phyloP scores from a whole-genome alignment of 2,113 vertebrate genomes.

The Morone chrysops region DNA sequence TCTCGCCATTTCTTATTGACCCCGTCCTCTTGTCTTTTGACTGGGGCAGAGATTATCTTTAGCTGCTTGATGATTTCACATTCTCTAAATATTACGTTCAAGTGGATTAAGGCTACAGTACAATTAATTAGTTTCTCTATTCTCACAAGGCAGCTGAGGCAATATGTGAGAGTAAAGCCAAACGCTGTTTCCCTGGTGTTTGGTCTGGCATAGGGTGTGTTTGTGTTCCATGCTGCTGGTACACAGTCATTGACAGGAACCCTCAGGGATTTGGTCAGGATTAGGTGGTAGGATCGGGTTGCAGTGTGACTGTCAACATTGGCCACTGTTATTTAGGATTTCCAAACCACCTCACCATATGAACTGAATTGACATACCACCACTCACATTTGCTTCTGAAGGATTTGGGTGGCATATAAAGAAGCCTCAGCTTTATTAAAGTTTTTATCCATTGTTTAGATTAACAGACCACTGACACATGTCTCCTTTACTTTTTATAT shows the following conservation, averaged over 20 bases:
- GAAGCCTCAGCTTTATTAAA: neutral
- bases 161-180: slow-evolving; percentile 25
- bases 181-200: slow-evolving; percentile 14
- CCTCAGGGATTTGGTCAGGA: slow-evolving; percentile 67
- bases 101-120: slow-evolving; percentile 56
- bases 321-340: slow-evolving; percentile 43
- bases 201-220: slow-evolving; percentile 54
- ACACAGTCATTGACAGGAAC: slow-evolving; percentile 56
- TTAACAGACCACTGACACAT: neutral
- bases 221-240: slow-evolving; percentile 63
- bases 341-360: slow-evolving; percentile 26
- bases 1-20: neutral
- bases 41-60: slow-evolving; percentile 21
- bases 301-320: slow-evolving; percentile 55
- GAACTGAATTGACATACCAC: neutral
- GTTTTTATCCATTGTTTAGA: neutral
- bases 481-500: neutral
- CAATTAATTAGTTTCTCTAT: slow-evolving; percentile 50
- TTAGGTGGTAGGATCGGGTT: slow-evolving; percentile 81
- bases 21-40: neutral
- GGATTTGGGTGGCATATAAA: neutral
- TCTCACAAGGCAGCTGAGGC: slow-evolving; percentile 55
- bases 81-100: slow-evolving; percentile 59
- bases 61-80: slow-evolving; percentile 54
- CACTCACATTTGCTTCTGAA: slow-evolving; percentile 7